Conservation (phyloP, 2,888 invertebrate genomes). For the Pristionchus fissidentatus region DNA sequence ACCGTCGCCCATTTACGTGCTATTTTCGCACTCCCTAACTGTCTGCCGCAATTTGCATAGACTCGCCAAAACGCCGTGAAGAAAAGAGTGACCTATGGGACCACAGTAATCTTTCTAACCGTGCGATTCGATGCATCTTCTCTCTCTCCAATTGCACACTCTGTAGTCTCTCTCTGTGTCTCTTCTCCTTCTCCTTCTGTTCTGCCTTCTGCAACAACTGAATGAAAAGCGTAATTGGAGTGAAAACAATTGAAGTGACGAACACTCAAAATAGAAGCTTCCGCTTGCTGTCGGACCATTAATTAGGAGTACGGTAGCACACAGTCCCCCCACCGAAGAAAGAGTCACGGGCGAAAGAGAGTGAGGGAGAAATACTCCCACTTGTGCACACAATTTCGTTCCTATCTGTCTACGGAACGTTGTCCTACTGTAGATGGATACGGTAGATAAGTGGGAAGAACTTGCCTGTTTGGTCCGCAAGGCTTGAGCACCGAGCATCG, state of each 20-base stretch:
- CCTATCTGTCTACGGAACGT: too few species aligned
- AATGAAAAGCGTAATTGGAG: neutral
- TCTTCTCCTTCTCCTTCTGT: slow-evolving; percentile 70
- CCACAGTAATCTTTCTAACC: slow-evolving; percentile 53
- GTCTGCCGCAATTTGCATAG: too few species aligned
- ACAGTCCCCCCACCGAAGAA: too few species aligned
- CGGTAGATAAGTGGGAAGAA: neutral
- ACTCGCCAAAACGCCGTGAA: too few species aligned
- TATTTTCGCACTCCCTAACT: too few species aligned
- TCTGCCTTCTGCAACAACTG: slow-evolving; percentile 66
- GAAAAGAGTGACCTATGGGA: neutral
- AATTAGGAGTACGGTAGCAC: neutral
- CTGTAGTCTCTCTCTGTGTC: slow-evolving; percentile 67
- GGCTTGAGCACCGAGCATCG: slow-evolving; percentile 61
- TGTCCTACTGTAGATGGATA: neutral
- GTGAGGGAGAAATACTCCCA: neutral
- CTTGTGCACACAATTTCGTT: too few species aligned
- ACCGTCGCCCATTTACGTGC: too few species aligned
- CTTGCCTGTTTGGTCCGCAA: slow-evolving; percentile 60
- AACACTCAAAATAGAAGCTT: neutral
- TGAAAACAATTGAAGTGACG: too few species aligned
- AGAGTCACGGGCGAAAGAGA: neutral
- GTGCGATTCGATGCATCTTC: slow-evolving; percentile 65
- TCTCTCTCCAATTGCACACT: slow-evolving; percentile 69
- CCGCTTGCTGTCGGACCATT: neutral